Percentiles rank a stretch among this genome's conserved stretches.
phyloP scores from a whole-genome alignment of 2,797 vertebrate species.

The Chloroceryle amazona region DNA sequence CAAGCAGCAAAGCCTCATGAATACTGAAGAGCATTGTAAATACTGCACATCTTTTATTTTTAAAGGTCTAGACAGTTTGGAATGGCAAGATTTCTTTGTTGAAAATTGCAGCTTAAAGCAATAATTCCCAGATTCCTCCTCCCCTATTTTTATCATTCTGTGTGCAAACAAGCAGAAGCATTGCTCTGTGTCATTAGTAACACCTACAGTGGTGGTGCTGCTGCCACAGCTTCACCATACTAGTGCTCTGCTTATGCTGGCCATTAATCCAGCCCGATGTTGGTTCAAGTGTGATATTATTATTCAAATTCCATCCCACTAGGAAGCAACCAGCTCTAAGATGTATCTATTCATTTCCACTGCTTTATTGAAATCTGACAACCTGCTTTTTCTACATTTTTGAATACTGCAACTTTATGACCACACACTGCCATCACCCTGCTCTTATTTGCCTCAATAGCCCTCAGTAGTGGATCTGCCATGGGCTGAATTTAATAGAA shows the following conservation, averaged over 20 bases:
- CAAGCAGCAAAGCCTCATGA: slow-evolving; percentile 83
- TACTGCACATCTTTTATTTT: slow-evolving; percentile 82
- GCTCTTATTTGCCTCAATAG: slow-evolving; percentile 75
- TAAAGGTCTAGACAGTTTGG: slow-evolving; percentile 81
- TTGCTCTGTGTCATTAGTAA: slow-evolving; percentile 18
- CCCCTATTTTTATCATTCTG: neutral
- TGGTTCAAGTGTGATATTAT: slow-evolving; percentile 53
- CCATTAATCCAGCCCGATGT: slow-evolving; percentile 23
- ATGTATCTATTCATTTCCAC: slow-evolving; percentile 63
- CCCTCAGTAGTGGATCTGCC: slow-evolving; percentile 73
- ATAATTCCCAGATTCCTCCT: slow-evolving; percentile 35
- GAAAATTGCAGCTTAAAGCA: slow-evolving; percentile 65
- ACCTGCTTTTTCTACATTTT: slow-evolving; percentile 69
- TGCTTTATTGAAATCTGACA: slow-evolving; percentile 63
- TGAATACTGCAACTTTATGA: slow-evolving; percentile 74
- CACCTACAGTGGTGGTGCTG: neutral
- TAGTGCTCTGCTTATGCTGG: slow-evolving; percentile 40
- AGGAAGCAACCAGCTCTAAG: slow-evolving; percentile 50
- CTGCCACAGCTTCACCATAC: neutral
- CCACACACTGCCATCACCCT: slow-evolving; percentile 67
- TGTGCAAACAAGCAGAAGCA: slow-evolving; percentile 30
- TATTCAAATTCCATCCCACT: slow-evolving; percentile 66
- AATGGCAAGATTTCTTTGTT: slow-evolving; percentile 78
- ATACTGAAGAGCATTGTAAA: slow-evolving; percentile 83
- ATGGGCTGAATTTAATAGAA: slow-evolving; percentile 75